A percentile compares a stretch with the other conserved stretches of the same genome.
Evolutionary conservation across 2,888 invertebrate genomes (phyloP).

Genomic region (Cheilosia pagana): DNA sequence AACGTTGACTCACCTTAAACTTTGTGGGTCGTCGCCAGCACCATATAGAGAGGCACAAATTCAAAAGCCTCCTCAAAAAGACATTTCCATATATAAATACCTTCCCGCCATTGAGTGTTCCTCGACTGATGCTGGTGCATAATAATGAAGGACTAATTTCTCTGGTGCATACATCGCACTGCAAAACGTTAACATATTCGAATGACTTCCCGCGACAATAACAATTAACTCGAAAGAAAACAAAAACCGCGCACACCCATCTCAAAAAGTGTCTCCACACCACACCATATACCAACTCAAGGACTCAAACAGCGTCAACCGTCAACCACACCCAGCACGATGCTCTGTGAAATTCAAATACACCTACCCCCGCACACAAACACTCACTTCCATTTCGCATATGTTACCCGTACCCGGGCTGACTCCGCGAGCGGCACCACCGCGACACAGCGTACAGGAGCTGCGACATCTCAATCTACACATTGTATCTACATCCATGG

Average conservation of each 20-base stretch:
- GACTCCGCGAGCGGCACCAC: constrained; percentile 61
- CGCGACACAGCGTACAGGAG: constrained; percentile 69
- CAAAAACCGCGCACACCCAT: constrained; percentile 20
- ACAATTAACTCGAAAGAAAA: constrained; percentile 59
- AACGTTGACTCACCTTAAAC: constrained; percentile 6
- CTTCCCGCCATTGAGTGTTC: constrained; percentile 39
- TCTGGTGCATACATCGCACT: constrained; percentile 28
- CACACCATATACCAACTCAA: constrained; percentile 30
- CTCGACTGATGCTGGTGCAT: constrained; percentile 38
- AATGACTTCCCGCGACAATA: constrained; percentile 62
- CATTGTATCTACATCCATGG: constrained; percentile 72
- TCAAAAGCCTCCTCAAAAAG: constrained; percentile 36
- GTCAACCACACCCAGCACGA: constrained; percentile 71
- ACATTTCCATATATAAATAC: constrained; percentile 49
- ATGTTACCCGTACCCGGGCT: constrained; percentile 60
- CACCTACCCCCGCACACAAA: constrained; percentile 57
- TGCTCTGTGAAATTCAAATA: constrained; percentile 62
- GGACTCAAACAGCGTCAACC: constrained; percentile 54
- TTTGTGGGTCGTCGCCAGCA: constrained; percentile 42
- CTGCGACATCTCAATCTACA: constrained; percentile 75
- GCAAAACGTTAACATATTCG: constrained; percentile 37
- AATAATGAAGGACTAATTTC: constrained; percentile 62
- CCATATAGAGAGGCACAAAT: constrained; percentile 15
- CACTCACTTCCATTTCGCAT: constrained; percentile 73
- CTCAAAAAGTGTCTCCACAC: neutral